phyloP scores from a whole-genome alignment of 2,888 invertebrate species.

The Pollenia labialis region DNA sequence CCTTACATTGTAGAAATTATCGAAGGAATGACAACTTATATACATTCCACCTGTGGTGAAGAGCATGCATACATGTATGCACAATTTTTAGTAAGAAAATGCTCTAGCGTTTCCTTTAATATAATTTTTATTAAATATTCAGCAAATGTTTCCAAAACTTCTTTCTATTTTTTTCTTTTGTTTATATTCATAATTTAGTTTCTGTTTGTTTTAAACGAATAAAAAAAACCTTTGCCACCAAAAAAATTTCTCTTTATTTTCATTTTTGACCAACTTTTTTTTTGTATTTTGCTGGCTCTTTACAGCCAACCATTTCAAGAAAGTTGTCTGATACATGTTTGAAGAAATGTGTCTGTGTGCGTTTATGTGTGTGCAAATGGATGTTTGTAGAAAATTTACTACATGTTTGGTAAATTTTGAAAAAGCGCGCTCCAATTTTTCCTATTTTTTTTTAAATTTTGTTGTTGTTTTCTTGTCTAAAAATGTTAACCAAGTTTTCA shows the following conservation, averaged over 20 bases:
- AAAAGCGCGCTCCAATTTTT: conserved; percentile 75
- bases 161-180: background rate
- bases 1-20: no score
- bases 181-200: background rate
- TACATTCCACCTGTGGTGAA: no score
- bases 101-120: background rate
- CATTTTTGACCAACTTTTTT: conserved; percentile 70
- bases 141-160: background rate
- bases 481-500: conserved; percentile 78
- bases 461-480: conserved; percentile 76
- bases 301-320: conserved; percentile 35
- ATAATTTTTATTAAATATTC: background rate
- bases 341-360: conserved; percentile 5
- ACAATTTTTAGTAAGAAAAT: no score
- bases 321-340: conserved; percentile 45
- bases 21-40: no score
- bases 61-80: fast-evolving
- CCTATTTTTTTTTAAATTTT: conserved; percentile 73
- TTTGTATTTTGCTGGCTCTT: conserved; percentile 32
- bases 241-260: conserved; percentile 64
- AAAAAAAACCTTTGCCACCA: background rate
- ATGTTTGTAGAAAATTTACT: conserved; percentile 28
- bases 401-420: conserved; percentile 65
- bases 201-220: background rate
- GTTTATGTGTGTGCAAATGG: conserved; percentile 6